Base-by-base conservation (phyloP, 2,113 vertebrate species). In the Recurvirostra avosetta region DNA sequence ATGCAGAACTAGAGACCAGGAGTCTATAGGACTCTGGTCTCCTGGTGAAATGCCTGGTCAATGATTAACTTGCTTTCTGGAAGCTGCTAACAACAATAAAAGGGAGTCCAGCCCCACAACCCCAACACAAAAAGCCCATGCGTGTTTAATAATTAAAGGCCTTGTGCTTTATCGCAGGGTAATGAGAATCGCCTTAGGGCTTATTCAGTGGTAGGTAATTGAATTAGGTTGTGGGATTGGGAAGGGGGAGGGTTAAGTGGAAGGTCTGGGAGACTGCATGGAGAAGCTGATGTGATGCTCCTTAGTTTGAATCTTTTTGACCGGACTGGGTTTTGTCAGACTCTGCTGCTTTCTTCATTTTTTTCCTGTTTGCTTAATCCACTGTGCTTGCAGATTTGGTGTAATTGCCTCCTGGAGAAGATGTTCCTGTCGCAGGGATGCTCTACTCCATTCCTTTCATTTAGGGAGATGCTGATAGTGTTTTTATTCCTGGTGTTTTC, bases 111-210 rank as follows among this genome's bases (percentile, higher is more conserved):
- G 77, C 65, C 91, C 74, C 56, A 71, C 87, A 92, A 61, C 68
- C 90, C 63, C 73, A 91, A 90, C 77, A 73, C 55, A 73, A 85
- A 95, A 95, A 95, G 49, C 58, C 47, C n/a, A 29, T 36, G 81
- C 86, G 85, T 56, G 95, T 83, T 97, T 98, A 98, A 97, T 97
- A 63, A 97, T 97, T 97, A 97, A 97, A 94, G 91, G 90, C 74
- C 81, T 88, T 49, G 36, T 92, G 91, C 95, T 96, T 97, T 97
- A 96, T 96, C 55, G 6, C 10, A 2, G 91, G 34, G 45, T 95
- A 95, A 95, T 95, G 75, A 96, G 94, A 88, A 91, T 89, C 0
- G n/a, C 89, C 83, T 90, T 18, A 19, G 23, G 86, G 70, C 74
- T 78, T 45, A 87, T 76, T 88, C n/a, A 32, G 90, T 59, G 90